Conservation (phyloP, 2,113 vertebrate species). For the Notiomystis cincta region DNA sequence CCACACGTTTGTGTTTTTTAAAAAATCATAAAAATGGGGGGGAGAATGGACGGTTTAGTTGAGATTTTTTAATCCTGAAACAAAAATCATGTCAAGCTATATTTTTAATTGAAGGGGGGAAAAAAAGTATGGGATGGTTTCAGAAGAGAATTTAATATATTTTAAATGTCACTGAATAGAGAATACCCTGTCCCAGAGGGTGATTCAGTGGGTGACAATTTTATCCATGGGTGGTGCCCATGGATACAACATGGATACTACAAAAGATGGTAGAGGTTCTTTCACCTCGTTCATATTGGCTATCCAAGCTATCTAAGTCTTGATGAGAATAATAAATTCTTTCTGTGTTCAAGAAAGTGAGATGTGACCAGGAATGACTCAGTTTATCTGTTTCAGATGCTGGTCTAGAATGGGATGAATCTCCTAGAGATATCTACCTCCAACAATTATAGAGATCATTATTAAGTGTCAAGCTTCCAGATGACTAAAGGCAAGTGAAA, state of each 20-base stretch:
- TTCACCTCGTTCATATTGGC: background rate
- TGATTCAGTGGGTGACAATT: background rate
- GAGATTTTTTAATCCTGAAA: background rate
- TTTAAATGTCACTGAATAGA: background rate
- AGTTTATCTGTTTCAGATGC: background rate
- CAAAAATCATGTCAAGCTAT: background rate
- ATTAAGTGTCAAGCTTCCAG: background rate
- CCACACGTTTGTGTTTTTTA: accelerated
- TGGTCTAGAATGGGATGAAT: background rate
- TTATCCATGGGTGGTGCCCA: accelerated
- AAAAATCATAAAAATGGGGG: background rate
- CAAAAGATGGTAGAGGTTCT: background rate
- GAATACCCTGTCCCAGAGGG: background rate
- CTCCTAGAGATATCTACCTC: background rate
- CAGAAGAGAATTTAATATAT: background rate
- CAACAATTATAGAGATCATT: background rate
- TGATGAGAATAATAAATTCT: background rate
- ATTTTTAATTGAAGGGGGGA: background rate
- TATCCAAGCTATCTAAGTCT: background rate
- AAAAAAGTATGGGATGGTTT: background rate
- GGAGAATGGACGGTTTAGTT: background rate
- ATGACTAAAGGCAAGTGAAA: background rate
- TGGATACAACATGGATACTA: too few species aligned
- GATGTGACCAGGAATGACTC: background rate
- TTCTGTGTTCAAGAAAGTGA: background rate